These are phyloP conservation scores for Syngnathus acus DNA, from an alignment of 2,797 vertebrate genomes.

Conservation along the genomic window DNA sequence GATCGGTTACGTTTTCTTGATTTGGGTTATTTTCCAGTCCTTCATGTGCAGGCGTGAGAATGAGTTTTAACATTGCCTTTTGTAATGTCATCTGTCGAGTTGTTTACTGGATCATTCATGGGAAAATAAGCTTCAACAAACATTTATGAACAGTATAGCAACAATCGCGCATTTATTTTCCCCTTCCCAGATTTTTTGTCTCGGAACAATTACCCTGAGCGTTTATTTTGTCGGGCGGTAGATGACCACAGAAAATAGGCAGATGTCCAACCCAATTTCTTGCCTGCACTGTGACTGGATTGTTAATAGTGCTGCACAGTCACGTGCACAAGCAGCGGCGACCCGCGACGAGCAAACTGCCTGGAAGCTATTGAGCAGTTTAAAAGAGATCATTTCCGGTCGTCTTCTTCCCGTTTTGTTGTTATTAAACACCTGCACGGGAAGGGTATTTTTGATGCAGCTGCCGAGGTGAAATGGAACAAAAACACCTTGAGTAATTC, in stretches of 20 bases:
- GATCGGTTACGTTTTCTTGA: too few relatives aligned
- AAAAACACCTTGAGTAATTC: background rate
- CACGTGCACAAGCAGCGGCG: background rate
- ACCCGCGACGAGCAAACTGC: background rate
- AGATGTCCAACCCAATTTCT: background rate
- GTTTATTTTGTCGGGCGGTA: too few relatives aligned
- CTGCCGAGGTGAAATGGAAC: background rate
- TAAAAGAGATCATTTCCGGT: background rate
- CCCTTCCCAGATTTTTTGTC: too few relatives aligned
- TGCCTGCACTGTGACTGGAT: background rate
- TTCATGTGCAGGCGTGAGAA: too few relatives aligned
- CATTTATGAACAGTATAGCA: background rate
- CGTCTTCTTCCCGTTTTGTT: background rate
- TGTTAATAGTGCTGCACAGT: background rate
- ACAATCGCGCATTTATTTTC: too few relatives aligned
- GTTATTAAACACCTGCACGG: background rate
- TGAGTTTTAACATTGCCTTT: too few relatives aligned
- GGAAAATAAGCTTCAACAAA: slow-evolving; percentile 21
- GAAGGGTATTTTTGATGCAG: background rate
- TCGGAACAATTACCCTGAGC: too few relatives aligned
- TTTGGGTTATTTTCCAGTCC: too few relatives aligned
- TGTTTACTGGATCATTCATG: slow-evolving; percentile 39
- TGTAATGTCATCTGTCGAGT: slow-evolving; percentile 37
- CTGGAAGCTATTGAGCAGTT: background rate
- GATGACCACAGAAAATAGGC: background rate